A percentile compares a stretch with the other conserved stretches of the same genome.
phyloP scores from a whole-genome alignment of 2,888 invertebrate species.

The Ectemnius continuus region DNA sequence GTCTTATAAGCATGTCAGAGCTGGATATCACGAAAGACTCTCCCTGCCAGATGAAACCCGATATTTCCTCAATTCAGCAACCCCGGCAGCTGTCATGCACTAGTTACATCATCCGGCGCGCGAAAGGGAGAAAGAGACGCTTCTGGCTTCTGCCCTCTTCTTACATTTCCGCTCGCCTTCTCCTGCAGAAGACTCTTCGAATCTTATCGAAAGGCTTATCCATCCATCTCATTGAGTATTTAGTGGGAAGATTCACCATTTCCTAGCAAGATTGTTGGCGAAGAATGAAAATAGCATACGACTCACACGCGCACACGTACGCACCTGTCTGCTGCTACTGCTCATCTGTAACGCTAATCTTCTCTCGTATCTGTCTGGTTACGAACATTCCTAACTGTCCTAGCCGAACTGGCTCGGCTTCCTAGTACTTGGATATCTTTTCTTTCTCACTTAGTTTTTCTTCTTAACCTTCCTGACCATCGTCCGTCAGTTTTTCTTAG shows the following conservation, averaged over 20 bases:
- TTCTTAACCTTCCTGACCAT: no score
- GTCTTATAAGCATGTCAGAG: constrained; percentile 5
- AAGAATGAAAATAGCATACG: constrained; percentile 29
- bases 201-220: no score
- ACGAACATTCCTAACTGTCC: constrained; percentile 50
- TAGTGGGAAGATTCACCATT: background rate
- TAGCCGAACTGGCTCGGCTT: constrained; percentile 31
- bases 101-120: constrained; percentile 59
- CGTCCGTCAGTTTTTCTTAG: no score
- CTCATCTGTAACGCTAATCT: constrained; percentile 50
- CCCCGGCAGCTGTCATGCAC: constrained; percentile 70
- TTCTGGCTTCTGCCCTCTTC: constrained; percentile 12
- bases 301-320: background rate
- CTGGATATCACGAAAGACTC: constrained; percentile 46
- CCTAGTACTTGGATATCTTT: no score
- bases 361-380: constrained; percentile 27
- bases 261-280: constrained; percentile 17
- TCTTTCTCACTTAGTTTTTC: no score
- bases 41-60: constrained; percentile 62
- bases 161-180: constrained; percentile 59
- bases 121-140: constrained; percentile 35
- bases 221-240: no score
- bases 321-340: background rate
- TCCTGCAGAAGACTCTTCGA: no score
- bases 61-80: constrained; percentile 74